Evolutionary conservation across 1,140 invertebrate species (phyloP).

Genomic region (Musca vetustissima): DNA sequence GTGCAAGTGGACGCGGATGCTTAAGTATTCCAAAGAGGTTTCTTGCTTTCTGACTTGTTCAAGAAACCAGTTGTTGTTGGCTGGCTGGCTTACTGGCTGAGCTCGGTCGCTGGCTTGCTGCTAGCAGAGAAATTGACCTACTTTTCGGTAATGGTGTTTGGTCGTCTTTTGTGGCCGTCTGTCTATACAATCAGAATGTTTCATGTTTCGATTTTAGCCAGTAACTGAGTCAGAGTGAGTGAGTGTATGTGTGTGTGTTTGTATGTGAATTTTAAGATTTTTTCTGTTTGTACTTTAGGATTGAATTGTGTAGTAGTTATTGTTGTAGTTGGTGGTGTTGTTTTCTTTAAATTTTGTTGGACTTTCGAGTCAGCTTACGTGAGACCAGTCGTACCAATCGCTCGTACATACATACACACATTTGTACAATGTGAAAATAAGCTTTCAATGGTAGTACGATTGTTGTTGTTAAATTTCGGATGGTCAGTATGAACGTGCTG

Average conservation of each 20-base stretch:
- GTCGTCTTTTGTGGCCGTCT: background rate
- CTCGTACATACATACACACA: constrained; percentile 12
- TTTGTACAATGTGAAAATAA: constrained; percentile 11
- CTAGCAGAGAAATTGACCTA: constrained; percentile 18
- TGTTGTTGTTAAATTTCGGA: background rate
- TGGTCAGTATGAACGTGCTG: background rate
- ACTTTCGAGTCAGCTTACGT: constrained; percentile 14
- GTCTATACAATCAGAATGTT: constrained; percentile 52
- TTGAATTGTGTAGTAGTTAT: background rate
- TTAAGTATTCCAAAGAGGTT: constrained; percentile 50
- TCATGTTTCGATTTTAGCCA: constrained; percentile 51
- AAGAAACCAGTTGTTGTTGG: constrained; percentile 17
- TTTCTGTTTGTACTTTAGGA: constrained; percentile 18
- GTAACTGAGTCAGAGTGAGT: too few relatives aligned
- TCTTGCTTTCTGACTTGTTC: constrained; percentile 12
- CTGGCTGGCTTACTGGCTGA: background rate
- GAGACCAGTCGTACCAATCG: constrained; percentile 2
- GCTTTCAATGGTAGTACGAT: constrained; percentile 8
- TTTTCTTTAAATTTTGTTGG: constrained; percentile 11
- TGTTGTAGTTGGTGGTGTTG: constrained; percentile 13
- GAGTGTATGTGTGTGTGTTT: constrained; percentile 32
- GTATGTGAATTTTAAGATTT: constrained; percentile 32
- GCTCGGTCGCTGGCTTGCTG: background rate
- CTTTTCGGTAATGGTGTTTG: background rate
- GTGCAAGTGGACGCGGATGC: constrained; percentile 55